Conservation (phyloP, 1,140 invertebrate species). For the Diorhabda elongata region DNA sequence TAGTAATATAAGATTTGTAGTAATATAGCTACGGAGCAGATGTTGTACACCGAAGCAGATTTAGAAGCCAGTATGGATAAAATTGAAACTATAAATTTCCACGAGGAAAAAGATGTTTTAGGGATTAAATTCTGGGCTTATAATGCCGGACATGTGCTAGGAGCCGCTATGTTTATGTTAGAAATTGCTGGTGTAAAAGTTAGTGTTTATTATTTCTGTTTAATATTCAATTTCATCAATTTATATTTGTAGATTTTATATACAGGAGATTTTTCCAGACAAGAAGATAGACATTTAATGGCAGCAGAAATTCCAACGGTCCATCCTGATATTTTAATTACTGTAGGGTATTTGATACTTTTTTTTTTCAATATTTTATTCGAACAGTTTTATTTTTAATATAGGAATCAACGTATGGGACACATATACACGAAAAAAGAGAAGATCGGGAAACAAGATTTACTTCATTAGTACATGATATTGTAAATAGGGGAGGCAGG, state of each 20-base stretch:
- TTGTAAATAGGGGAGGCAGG: constrained; percentile 90
- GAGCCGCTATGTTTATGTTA: constrained; percentile 99
- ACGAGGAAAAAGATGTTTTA: constrained; percentile 96
- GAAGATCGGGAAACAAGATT: constrained; percentile 95
- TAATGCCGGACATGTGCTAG: constrained; percentile 97
- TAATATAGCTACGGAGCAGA: constrained; percentile 95
- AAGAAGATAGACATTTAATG: constrained; percentile 99
- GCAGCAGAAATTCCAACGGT: constrained; percentile 96
- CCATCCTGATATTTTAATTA: constrained; percentile 94
- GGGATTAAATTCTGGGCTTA: constrained; percentile 98
- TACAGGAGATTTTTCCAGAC: constrained; percentile 97
- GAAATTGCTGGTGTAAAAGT: constrained; percentile 97
- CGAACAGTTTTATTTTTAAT: constrained; percentile 12
- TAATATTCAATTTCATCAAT: not conserved
- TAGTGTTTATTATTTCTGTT: not conserved
- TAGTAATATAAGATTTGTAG: constrained; percentile 50
- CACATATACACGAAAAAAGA: constrained; percentile 97
- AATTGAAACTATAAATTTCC: constrained; percentile 98
- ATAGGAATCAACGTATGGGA: constrained; percentile 97
- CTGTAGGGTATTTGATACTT: constrained; percentile 52
- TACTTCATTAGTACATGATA: constrained; percentile 92
- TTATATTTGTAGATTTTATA: constrained; percentile 70
- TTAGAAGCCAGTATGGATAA: constrained; percentile 97
- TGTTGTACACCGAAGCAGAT: constrained; percentile 97
- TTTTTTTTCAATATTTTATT: not conserved